These are phyloP conservation scores for Trichonephila clavata DNA, from an alignment of 1,140 invertebrate species.

Conservation along the genomic window DNA sequence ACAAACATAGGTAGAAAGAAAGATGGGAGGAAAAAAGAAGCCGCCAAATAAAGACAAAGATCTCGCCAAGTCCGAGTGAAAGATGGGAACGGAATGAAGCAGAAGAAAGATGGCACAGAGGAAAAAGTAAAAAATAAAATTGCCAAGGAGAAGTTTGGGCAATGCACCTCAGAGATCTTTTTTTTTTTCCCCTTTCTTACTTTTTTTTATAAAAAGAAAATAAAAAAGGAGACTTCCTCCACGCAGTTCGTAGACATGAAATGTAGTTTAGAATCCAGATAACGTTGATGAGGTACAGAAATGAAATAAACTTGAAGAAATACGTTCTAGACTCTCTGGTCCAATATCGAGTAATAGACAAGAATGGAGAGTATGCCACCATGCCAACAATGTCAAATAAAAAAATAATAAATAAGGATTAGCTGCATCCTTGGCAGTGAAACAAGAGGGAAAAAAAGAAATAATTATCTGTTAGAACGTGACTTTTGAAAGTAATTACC, in stretches of 20 bases:
- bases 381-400: background rate
- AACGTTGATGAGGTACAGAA: background rate
- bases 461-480: constrained; percentile 29
- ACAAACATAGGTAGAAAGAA: background rate
- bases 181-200: background rate
- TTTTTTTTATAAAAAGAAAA: background rate
- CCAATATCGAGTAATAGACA: background rate
- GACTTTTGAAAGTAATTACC: constrained; percentile 45
- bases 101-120: too few species aligned
- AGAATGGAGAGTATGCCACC: background rate
- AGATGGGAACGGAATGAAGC: constrained; percentile 9
- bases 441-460: background rate
- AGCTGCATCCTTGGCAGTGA: background rate
- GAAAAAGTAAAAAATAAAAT: constrained; percentile 33
- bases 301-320: background rate
- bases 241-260: background rate
- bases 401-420: background rate
- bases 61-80: constrained; percentile 7
- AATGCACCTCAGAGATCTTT: background rate
- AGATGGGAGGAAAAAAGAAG: background rate
- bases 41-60: constrained; percentile 58
- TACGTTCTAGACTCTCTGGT: background rate
- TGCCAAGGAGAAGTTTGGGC: background rate
- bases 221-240: background rate
- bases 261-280: constrained; percentile 27